A percentile compares a stretch with the other conserved stretches of the same genome.
Evolutionary conservation across 2,113 vertebrate species (phyloP).

Genomic region (Halcyon malimbica): DNA sequence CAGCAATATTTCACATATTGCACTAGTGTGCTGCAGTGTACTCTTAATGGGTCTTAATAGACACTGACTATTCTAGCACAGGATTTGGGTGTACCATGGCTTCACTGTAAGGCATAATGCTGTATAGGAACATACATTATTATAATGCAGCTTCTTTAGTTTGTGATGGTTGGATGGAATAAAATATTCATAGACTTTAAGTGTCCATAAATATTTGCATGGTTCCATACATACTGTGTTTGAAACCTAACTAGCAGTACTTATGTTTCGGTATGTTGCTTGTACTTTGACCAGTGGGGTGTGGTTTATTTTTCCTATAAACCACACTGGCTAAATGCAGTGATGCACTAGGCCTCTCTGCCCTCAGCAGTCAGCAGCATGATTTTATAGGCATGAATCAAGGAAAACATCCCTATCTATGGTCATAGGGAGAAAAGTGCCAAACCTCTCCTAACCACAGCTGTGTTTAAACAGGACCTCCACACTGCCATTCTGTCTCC

Average conservation of each 20-base stretch:
- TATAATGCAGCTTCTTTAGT: not conserved
- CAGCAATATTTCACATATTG: not conserved
- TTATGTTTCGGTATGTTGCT: not conserved
- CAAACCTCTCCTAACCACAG: not conserved
- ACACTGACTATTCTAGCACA: not conserved
- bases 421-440: not conserved
- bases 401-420: not conserved
- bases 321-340: fast-evolving
- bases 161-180: not conserved
- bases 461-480: not conserved
- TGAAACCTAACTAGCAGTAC: not conserved
- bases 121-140: not conserved
- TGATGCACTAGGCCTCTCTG: not conserved
- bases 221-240: not conserved
- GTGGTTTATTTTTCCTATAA: not conserved
- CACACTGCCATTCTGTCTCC: not conserved
- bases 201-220: not conserved
- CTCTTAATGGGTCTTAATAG: not conserved
- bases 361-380: not conserved
- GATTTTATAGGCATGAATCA: constrained; percentile 1
- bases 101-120: not conserved
- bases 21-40: not conserved
- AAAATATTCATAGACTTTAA: not conserved
- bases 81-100: not conserved
- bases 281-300: not conserved